A percentile compares a stretch with the other conserved stretches of the same genome.
These are phyloP conservation scores for Plebejus argus DNA, from an alignment of 2,888 invertebrate genomes.

Conservation along the genomic window DNA sequence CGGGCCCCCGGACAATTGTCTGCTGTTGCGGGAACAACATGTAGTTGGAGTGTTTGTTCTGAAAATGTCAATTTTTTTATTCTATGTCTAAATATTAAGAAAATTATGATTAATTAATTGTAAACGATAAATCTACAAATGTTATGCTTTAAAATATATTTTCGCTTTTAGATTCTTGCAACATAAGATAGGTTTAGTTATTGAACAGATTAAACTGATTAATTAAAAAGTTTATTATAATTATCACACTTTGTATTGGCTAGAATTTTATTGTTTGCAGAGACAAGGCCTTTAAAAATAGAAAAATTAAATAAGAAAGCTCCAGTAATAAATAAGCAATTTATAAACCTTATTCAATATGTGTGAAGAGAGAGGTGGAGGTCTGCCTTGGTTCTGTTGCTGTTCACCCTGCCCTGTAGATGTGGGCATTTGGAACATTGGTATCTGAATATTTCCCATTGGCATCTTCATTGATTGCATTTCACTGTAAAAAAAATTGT, in stretches of 20 bases:
- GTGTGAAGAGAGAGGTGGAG: slow-evolving; percentile 80
- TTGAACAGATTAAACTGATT: too few species aligned
- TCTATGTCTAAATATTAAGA: neutral
- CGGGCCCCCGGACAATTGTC: slow-evolving; percentile 68
- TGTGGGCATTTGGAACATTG: slow-evolving; percentile 84
- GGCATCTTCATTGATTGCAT: slow-evolving; percentile 82
- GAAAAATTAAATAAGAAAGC: too few species aligned
- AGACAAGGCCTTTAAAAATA: too few species aligned
- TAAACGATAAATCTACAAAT: too few species aligned
- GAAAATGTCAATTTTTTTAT: slow-evolving; percentile 41
- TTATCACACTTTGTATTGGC: too few species aligned
- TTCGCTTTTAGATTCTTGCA: too few species aligned
- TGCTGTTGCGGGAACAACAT: slow-evolving; percentile 62
- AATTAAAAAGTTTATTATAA: too few species aligned
- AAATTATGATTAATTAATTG: neutral
- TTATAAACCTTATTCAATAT: slow-evolving; percentile 82
- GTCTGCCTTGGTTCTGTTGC: slow-evolving; percentile 62
- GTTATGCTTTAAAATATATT: too few species aligned
- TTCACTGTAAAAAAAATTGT: slow-evolving; percentile 73
- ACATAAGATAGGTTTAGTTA: too few species aligned
- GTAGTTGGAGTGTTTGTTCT: slow-evolving; percentile 59
- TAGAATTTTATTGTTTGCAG: too few species aligned
- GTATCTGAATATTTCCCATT: slow-evolving; percentile 81
- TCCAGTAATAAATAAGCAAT: too few species aligned
- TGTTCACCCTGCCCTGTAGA: slow-evolving; percentile 68